phyloP scores from a whole-genome alignment of 2,113 vertebrate species.

The Neomonachus schauinslandi region DNA sequence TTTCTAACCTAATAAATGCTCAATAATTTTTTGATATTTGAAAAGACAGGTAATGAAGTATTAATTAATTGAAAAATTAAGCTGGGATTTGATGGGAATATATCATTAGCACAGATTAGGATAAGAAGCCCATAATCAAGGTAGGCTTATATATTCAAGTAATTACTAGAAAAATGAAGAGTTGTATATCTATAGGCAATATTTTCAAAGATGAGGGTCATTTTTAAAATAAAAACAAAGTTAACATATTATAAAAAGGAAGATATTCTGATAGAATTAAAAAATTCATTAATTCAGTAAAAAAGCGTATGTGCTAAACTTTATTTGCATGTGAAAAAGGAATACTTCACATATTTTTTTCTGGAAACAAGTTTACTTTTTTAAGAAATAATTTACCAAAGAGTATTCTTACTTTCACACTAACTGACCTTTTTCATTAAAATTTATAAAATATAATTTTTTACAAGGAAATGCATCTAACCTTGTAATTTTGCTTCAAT shows the following conservation, averaged over 20 bases:
- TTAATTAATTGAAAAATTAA: constrained; percentile 42
- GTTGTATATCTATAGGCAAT: not conserved
- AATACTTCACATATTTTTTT: not conserved
- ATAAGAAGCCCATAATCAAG: constrained; percentile 18
- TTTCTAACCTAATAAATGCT: constrained; percentile 38
- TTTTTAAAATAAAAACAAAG: constrained; percentile 43
- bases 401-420: constrained; percentile 23
- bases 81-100: not conserved
- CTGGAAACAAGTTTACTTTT: not conserved
- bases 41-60: constrained; percentile 21
- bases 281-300: constrained; percentile 29
- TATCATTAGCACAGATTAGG: not conserved
- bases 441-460: constrained; percentile 37
- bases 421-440: constrained; percentile 47
- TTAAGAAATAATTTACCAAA: constrained; percentile 30
- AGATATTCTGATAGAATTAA: constrained; percentile 53
- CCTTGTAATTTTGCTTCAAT: constrained; percentile 98
- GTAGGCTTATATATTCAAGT: constrained; percentile 38
- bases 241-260: constrained; percentile 4
- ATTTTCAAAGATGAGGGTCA: constrained; percentile 30
- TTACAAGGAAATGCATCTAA: constrained; percentile 76
- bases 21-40: constrained; percentile 43
- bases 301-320: not conserved
- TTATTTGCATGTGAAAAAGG: constrained; percentile 46
- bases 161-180: constrained; percentile 57